Evolutionary conservation across 1,140 invertebrate genomes (phyloP), one percentile per base, ranked within the genome.

Genomic region (Drosophila bifasciata): DNA sequence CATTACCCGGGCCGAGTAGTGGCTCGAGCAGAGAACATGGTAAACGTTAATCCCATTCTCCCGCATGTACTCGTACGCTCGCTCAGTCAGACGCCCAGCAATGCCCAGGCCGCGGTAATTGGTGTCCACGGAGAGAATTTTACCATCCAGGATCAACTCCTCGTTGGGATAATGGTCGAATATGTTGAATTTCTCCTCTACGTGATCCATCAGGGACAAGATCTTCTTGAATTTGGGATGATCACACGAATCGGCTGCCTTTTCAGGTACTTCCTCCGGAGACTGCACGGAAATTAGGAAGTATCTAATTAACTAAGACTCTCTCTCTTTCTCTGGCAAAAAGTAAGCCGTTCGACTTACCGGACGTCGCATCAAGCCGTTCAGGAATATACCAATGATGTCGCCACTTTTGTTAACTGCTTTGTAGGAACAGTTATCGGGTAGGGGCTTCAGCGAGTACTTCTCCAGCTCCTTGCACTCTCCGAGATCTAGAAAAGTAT

Each of bases 1-100:
- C 50, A 95, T 94, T 0, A 95, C 93, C 79, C 93, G 94, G 0
- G 95, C 95, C 6, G 95, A 96, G 84, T 93, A 96, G 48, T 93
- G 92, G 57, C 95, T 96, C 5, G 95, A 94, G 59, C 95, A 96
- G 64, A 95, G 93, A 1, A 93, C 93, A 36, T 92, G 89, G 6
- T 86, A 86, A 8, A 92, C 79, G 11, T 71, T 67, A 39, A 91
- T 91, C 0, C 81, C 66, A 6, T 90, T 64, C 16, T 81, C 63
- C 1, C 71, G 57, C 89, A 92, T 91, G 46, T 76, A 91, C 5
- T 92, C 86, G n/a, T 90, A 92, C 15, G 94, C 92, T 62, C 92
- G 93, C 69, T 94, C 92, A 39, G 94, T 92, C 0, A 95, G 91
- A 8, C 92, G 90, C 23, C 93, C 94, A 13, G 93, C 94, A 43